phyloP scores from a whole-genome alignment of 2,888 invertebrate genomes.

The Drosophila imparisetae region DNA sequence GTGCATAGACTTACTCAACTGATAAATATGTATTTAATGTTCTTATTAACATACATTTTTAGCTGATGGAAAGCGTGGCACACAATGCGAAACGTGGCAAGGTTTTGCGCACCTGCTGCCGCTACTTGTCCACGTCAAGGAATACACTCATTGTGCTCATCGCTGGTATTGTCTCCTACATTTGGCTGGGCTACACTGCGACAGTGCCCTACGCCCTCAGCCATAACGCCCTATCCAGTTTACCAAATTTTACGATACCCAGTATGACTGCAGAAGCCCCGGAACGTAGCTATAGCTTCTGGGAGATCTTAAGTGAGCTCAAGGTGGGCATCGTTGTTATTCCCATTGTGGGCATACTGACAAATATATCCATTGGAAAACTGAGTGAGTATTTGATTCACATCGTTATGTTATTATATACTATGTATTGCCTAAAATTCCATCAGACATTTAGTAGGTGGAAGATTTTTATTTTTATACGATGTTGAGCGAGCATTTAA shows the following conservation, averaged over 20 bases:
- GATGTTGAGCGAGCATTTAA: not conserved
- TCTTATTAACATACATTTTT: not conserved
- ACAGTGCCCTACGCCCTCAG: slow-evolving; percentile 87
- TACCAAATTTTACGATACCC: slow-evolving; percentile 89
- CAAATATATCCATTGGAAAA: slow-evolving; percentile 97
- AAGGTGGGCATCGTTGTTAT: slow-evolving; percentile 92
- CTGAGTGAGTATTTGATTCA: slow-evolving; percentile 89
- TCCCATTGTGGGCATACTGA: slow-evolving; percentile 94
- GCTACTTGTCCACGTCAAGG: slow-evolving; percentile 90
- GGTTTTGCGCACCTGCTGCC: slow-evolving; percentile 86
- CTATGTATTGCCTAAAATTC: not conserved
- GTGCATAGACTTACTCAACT: slow-evolving; percentile 30
- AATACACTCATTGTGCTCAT: slow-evolving; percentile 91
- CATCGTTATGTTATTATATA: no score
- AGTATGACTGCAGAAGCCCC: slow-evolving; percentile 87
- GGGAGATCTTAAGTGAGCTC: slow-evolving; percentile 89
- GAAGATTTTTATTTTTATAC: not conserved
- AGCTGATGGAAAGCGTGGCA: slow-evolving; percentile 88
- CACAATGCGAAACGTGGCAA: slow-evolving; percentile 76
- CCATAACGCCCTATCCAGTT: slow-evolving; percentile 87
- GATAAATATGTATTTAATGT: not conserved
- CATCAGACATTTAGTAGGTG: not conserved
- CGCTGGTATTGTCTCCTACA: slow-evolving; percentile 87
- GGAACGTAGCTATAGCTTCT: slow-evolving; percentile 86
- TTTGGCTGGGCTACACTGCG: slow-evolving; percentile 85